phyloP scores from a whole-genome alignment of 2,113 vertebrate species.

The Ptilorrhoa leucosticta region DNA sequence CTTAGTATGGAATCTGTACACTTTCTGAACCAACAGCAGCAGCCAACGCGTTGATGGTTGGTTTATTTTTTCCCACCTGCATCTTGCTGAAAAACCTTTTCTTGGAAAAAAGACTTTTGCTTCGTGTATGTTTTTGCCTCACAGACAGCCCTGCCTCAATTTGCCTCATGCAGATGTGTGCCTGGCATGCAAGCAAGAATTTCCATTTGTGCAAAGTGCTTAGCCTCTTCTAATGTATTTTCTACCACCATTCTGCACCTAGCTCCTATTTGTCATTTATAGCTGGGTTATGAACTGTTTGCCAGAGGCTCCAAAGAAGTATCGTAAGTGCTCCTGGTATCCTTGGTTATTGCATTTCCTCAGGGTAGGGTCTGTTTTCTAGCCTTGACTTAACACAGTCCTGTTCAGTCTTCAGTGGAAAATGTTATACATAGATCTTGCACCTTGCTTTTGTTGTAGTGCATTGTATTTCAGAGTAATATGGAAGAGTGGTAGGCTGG shows the following conservation, averaged over 20 bases:
- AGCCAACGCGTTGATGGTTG: accelerated
- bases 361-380: not conserved
- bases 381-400: not conserved
- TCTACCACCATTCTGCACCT: not conserved
- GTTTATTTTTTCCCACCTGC: not conserved
- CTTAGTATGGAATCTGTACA: not conserved
- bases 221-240: not conserved
- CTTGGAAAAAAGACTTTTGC: not conserved
- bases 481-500: not conserved
- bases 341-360: not conserved
- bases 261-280: not conserved
- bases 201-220: not conserved
- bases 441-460: not conserved
- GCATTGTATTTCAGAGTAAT: not conserved
- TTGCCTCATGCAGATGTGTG: not conserved
- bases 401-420: not conserved
- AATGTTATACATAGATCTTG: not conserved
- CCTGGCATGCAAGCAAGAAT: not conserved
- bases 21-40: not conserved
- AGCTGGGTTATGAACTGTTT: not conserved
- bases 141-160: not conserved
- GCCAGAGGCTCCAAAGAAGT: not conserved
- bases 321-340: accelerated
- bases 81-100: not conserved
- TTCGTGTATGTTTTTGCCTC: not conserved